Evolutionary conservation across 2,888 invertebrate genomes (phyloP).

Genomic region (Dasysyrphus albostriatus): DNA sequence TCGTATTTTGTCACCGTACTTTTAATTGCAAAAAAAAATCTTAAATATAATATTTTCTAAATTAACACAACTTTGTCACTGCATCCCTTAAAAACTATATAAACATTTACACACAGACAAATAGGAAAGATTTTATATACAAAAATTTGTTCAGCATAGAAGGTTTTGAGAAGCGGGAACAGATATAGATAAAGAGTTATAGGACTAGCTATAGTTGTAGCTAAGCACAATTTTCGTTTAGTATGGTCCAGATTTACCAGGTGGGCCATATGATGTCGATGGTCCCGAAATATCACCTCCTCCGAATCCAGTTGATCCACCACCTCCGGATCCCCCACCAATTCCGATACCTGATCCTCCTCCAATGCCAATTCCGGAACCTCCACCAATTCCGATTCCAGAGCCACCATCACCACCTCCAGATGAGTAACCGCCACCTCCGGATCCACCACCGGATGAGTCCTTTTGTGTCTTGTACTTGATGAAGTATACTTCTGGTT

Average conservation of each 20-base stretch:
- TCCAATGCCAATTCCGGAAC: slow-evolving; percentile 67
- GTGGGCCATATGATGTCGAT: slow-evolving; percentile 87
- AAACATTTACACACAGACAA: slow-evolving; percentile 72
- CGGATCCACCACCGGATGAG: slow-evolving; percentile 78
- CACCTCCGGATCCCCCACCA: slow-evolving; percentile 81
- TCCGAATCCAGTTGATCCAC: slow-evolving; percentile 78
- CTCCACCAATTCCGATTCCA: slow-evolving; percentile 77
- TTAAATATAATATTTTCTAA: slow-evolving; percentile 56
- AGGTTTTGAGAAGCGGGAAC: slow-evolving; percentile 35
- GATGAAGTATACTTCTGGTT: slow-evolving; percentile 95
- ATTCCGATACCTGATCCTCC: slow-evolving; percentile 77
- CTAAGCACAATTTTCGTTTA: slow-evolving; percentile 82
- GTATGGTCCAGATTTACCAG: slow-evolving; percentile 89
- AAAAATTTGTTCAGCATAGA: slow-evolving; percentile 67
- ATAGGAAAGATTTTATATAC: slow-evolving; percentile 77
- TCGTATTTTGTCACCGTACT: slow-evolving; percentile 74
- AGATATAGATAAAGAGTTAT: slow-evolving; percentile 67
- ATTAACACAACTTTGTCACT: slow-evolving; percentile 72
- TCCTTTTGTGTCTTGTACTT: slow-evolving; percentile 85
- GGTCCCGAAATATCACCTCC: slow-evolving; percentile 80
- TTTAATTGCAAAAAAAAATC: slow-evolving; percentile 70
- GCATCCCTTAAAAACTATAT: slow-evolving; percentile 73
- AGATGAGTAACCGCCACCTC: slow-evolving; percentile 78
- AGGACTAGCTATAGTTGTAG: slow-evolving; percentile 77
- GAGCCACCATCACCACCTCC: slow-evolving; percentile 78